Evolutionary conservation across 2,797 vertebrate genomes (phyloP), one percentile per base, ranked within the genome.

Genomic region (Manis crassicaudata): DNA sequence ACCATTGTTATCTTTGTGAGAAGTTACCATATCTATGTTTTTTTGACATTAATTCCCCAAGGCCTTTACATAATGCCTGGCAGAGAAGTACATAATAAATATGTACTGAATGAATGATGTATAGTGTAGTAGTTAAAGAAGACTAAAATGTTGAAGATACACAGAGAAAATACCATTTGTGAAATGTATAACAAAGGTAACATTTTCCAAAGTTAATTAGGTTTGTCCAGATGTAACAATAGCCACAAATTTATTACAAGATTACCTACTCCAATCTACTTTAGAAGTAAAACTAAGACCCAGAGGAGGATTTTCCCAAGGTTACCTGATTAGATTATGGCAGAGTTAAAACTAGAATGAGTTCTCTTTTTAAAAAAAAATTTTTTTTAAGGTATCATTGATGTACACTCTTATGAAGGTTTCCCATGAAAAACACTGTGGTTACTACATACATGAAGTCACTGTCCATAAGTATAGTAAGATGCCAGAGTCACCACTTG

Each of bases 191-290:
- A 60, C 67, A 84, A 92, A 80, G 7, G 18, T 80, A 92, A 25
- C 84, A 90, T 93, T 95, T 97, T 85, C 60, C n/a, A 79, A 94
- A 40, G 16, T 86, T 88, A 87, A 63, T 93, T 94, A 81, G 72
- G 17, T 68, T 92, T 94, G 46, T 58, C 35, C 32, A 82, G 12
- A 58, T 85, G 2, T 89, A 91, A 77, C 54, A 56, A 20, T 94
- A 92, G 52, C 52, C 46, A 54, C 67, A 83, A 79, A 25, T 76
- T 76, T 83, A 84, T 23, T 94, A 62, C 82, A 90, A 73, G 11
- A 81, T 92, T 88, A 43, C 63, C 16, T 93, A 94, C 52, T 95
- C 16, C 18, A 95, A 3, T 75, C 23, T n/a, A 67, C 72, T 96
- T 94, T 88, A 81, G 93, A 88, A 77, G 60, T 88, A 85, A 96